Base-by-base conservation (phyloP, 2,797 vertebrate species). In the Tauraco hartlaubi region DNA sequence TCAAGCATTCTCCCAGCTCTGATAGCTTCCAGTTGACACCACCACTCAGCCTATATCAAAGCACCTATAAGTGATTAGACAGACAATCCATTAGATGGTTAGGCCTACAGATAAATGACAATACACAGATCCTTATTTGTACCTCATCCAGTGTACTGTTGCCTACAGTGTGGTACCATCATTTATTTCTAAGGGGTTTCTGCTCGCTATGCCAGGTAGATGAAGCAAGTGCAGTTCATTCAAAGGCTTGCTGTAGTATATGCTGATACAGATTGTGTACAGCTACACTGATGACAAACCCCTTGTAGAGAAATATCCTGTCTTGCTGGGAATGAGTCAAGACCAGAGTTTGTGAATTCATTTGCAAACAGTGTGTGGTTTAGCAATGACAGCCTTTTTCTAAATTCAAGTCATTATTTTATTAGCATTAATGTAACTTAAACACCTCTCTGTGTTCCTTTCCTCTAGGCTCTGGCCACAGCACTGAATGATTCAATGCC, bases 351-450 rank as follows among this genome's bases (percentile, higher is more conserved):
- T 84, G 73, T 58, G 74, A 93, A 85, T 48, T 44, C 12, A 9
- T 82, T 79, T 74, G 48, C 62, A 93, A 94, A 49, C 74, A 68
- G 52, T 19, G 16, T 61, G 48, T 73, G 37, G 74, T 77, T 90
- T 71, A 91, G 72, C 62, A 86, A 18, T 43, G 43, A 84, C 69
- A 86, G 39, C n/a, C 12, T 71, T 64, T 83, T 89, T 92, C 81
- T 91, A 63, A 91, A 92, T 81, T 78, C 59, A 85, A 77, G 46
- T 37, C 22, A 72, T 89, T 96, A 52, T 86, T 94, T 94, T 92
- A 72, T 91, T 82, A 82, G 20, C 75, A 73, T 84, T 92, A 76
- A 54, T 41, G 22, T 51, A 83, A 85, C 78, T 92, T 89, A 68
- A 94, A 84, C 29, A 51, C 31, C 15, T 72, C 61, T 15, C 49